Evolutionary conservation across 1,140 invertebrate species (phyloP).

Genomic region (Zaprionus africanus): DNA sequence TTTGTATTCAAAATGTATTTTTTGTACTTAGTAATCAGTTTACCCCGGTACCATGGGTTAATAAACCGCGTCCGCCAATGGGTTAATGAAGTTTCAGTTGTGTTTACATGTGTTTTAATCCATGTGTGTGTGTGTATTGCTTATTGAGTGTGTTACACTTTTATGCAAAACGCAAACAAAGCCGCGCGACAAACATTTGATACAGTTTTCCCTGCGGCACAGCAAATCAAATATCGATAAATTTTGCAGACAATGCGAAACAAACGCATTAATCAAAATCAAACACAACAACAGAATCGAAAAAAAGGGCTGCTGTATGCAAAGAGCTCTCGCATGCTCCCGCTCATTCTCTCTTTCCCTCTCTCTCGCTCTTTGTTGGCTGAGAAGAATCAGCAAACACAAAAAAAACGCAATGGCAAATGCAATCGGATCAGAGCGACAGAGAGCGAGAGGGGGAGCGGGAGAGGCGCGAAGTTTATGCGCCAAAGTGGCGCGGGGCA

Average conservation of each 20-base stretch:
- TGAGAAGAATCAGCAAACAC: neutral
- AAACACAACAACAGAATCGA: slow-evolving; percentile 38
- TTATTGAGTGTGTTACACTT: slow-evolving; percentile 36
- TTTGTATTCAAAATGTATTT: neutral
- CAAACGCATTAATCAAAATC: slow-evolving; percentile 70
- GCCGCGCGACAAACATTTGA: slow-evolving; percentile 76
- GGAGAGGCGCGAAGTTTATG: slow-evolving; percentile 53
- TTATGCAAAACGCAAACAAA: slow-evolving; percentile 81
- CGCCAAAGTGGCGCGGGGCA: slow-evolving; percentile 49
- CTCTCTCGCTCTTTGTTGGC: slow-evolving; percentile 1
- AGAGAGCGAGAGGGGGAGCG: neutral
- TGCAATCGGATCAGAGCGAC: neutral
- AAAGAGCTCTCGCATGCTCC: slow-evolving; percentile 29
- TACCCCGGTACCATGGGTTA: neutral
- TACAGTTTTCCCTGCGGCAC: slow-evolving; percentile 61
- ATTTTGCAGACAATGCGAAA: slow-evolving; percentile 65
- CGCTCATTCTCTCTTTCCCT: neutral
- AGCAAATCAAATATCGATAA: slow-evolving; percentile 80
- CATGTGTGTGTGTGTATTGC: neutral
- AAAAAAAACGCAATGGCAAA: slow-evolving; percentile 2
- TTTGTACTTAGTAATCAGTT: neutral
- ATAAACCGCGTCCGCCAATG: slow-evolving; percentile 13
- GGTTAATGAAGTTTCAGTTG: slow-evolving; percentile 62
- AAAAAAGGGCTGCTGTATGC: slow-evolving; percentile 51
- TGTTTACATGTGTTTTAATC: slow-evolving; percentile 26